Percentiles rank a stretch among this genome's conserved stretches.
Conservation (phyloP, 2,888 invertebrate species). For the Melanargia galathea region DNA sequence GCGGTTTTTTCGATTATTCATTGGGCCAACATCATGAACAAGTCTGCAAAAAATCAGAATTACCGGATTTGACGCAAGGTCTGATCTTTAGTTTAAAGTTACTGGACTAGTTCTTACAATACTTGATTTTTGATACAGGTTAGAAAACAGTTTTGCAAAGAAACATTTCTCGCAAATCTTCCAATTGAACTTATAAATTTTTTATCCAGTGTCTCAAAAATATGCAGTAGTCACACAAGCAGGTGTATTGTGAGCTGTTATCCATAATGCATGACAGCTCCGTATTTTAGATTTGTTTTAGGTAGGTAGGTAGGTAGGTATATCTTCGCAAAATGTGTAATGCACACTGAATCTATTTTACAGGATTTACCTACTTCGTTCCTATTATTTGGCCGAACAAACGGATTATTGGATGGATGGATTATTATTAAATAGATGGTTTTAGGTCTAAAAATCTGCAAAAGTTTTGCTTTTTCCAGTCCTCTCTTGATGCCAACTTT, state of each 20-base stretch:
- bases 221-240: conserved; percentile 10
- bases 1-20: too few species aligned
- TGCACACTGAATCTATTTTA: conserved; percentile 3
- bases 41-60: too few species aligned
- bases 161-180: neutral
- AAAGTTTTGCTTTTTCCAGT: too few species aligned
- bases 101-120: too few species aligned
- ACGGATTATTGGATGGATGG: too few species aligned
- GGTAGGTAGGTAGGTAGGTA: too few species aligned
- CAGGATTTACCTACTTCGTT: conserved; percentile 3
- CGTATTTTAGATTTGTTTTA: conserved; percentile 22
- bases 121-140: neutral
- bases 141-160: neutral
- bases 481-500: too few species aligned
- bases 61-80: too few species aligned
- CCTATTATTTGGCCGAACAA: neutral
- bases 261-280: conserved; percentile 22
- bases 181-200: neutral
- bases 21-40: too few species aligned
- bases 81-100: too few species aligned
- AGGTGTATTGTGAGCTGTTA: conserved; percentile 18
- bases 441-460: too few species aligned
- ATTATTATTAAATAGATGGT: too few species aligned
- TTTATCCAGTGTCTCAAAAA: conserved; percentile 17
- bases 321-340: conserved; percentile 11